phyloP scores from a whole-genome alignment of 2,113 vertebrate species.

The Pitta sordida region DNA sequence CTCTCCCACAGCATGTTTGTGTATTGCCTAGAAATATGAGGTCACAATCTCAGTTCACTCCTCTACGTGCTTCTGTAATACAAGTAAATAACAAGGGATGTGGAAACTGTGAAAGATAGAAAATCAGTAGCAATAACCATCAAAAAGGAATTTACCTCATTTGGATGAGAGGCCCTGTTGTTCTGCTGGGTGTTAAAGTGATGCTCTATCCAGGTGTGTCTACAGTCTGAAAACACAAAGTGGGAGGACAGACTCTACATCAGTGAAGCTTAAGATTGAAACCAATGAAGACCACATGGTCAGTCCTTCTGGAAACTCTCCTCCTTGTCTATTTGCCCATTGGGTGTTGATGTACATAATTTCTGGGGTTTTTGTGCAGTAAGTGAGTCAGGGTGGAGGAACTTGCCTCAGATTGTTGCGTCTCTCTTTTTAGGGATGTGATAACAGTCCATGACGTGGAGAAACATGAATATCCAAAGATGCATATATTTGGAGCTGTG shows the following conservation, averaged over 20 bases:
- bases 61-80: neutral
- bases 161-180: neutral
- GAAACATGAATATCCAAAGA: neutral
- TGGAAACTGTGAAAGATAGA: neutral
- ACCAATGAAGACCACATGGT: neutral
- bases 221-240: neutral
- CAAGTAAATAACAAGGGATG: neutral
- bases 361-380: neutral
- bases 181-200: neutral
- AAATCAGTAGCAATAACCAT: neutral
- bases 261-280: neutral
- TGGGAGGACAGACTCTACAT: neutral
- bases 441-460: neutral
- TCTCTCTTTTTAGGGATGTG: neutral
- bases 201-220: fast-evolving
- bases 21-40: slow-evolving; percentile 10
- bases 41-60: neutral
- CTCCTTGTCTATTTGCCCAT: neutral
- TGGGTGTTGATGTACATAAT: neutral
- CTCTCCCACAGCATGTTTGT: neutral
- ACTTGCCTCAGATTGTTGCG: neutral
- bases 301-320: neutral
- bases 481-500: neutral
- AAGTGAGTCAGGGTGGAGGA: neutral
- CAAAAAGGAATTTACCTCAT: neutral